Percentiles rank a stretch among this genome's conserved stretches.
Evolutionary conservation across 2,113 vertebrate species (phyloP).

Genomic region (Lepus europaeus): DNA sequence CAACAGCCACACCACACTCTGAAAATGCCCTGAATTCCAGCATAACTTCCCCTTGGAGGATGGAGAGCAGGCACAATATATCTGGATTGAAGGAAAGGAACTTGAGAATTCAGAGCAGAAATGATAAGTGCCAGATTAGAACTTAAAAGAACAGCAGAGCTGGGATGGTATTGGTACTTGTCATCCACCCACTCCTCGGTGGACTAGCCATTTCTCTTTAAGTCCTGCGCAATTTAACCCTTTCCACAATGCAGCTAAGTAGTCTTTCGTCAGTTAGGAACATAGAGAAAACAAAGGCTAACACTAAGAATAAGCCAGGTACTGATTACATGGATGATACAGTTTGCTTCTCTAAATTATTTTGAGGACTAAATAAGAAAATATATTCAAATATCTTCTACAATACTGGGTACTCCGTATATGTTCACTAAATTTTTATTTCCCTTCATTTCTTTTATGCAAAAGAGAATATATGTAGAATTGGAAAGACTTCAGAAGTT

Average conservation of each 20-base stretch:
- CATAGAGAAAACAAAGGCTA: background rate
- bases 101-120: background rate
- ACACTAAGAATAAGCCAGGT: background rate
- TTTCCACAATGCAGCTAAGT: background rate
- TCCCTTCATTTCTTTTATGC: conserved; percentile 37
- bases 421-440: conserved; percentile 10
- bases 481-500: background rate
- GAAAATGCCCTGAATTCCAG: conserved; percentile 17
- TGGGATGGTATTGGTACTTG: background rate
- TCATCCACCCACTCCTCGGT: background rate
- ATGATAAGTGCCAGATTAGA: background rate
- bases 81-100: conserved; percentile 12
- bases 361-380: conserved; percentile 38
- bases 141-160: background rate
- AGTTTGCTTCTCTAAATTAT: conserved; percentile 57
- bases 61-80: background rate
- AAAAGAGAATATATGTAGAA: conserved; percentile 67
- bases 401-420: background rate
- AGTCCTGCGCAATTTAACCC: background rate
- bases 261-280: background rate
- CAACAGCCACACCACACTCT: background rate
- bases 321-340: background rate
- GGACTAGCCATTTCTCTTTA: background rate
- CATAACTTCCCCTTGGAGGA: background rate
- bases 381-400: background rate